Percentiles rank a stretch among this genome's conserved stretches.
phyloP scores from a whole-genome alignment of 2,888 invertebrate genomes.

The Hemistola chrysoprasaria region DNA sequence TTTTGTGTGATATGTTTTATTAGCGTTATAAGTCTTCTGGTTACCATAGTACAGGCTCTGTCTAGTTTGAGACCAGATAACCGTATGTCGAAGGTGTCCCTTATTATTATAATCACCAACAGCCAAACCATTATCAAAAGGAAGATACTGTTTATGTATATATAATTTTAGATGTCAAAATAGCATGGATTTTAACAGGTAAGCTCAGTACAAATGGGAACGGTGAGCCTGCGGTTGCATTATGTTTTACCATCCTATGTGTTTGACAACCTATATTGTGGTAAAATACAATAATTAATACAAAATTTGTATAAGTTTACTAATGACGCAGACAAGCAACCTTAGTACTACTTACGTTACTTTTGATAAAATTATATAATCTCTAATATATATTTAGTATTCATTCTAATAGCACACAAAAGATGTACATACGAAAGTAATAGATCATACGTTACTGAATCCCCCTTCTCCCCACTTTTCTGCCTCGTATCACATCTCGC shows the following conservation, averaged over 20 bases:
- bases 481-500: slow-evolving; percentile 75
- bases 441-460: slow-evolving; percentile 51
- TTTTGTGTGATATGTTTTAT: no score
- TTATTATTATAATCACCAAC: no score
- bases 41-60: no score
- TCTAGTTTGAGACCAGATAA: no score
- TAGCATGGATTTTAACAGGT: slow-evolving; percentile 27
- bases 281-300: slow-evolving; percentile 32
- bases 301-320: no score
- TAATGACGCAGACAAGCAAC: no score
- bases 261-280: slow-evolving; percentile 49
- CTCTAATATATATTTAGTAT: background rate
- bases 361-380: no score
- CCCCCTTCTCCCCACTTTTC: slow-evolving; percentile 51
- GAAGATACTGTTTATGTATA: no score
- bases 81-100: no score
- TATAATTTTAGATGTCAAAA: slow-evolving; percentile 1
- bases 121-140: no score
- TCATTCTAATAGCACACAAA: slow-evolving; percentile 30
- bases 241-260: slow-evolving; percentile 47
- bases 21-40: no score
- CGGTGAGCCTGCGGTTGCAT: slow-evolving; percentile 41
- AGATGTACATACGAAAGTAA: slow-evolving; percentile 43
- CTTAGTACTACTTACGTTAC: no score
- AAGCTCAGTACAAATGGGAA: slow-evolving; percentile 56